phyloP scores from a whole-genome alignment of 35 echinoderm and acorn worm species.

The Apostichopus parvimensis region DNA sequence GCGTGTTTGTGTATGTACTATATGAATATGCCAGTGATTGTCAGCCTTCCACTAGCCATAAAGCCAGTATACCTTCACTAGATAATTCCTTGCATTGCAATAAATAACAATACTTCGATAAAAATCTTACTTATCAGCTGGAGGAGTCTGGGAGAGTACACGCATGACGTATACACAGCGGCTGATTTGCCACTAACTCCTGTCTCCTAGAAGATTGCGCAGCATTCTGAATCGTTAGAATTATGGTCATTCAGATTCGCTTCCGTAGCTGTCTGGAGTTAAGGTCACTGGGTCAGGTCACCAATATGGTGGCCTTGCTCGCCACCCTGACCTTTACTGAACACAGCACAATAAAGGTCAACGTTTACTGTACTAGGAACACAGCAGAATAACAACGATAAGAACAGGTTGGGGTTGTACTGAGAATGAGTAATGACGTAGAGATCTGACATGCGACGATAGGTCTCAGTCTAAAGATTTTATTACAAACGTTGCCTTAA shows the following conservation, averaged over 20 bases:
- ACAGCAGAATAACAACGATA: background rate
- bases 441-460: background rate
- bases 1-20: no score
- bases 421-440: background rate
- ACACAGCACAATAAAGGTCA: slow-evolving; percentile 45
- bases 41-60: no score
- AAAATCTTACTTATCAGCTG: no score
- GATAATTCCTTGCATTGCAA: no score
- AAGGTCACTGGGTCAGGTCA: slow-evolving; percentile 46
- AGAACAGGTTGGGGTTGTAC: background rate
- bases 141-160: no score
- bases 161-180: no score
- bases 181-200: no score
- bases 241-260: background rate
- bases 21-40: no score
- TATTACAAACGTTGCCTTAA: background rate
- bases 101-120: no score
- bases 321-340: slow-evolving; percentile 33
- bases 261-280: background rate
- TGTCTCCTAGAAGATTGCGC: background rate
- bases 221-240: background rate
- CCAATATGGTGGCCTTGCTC: slow-evolving; percentile 42
- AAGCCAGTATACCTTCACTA: no score
- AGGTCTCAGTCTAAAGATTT: background rate
- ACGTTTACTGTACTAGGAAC: background rate